These are phyloP conservation scores for Hyppa rectilinea DNA, from an alignment of 2,888 invertebrate species.

Conservation along the genomic window DNA sequence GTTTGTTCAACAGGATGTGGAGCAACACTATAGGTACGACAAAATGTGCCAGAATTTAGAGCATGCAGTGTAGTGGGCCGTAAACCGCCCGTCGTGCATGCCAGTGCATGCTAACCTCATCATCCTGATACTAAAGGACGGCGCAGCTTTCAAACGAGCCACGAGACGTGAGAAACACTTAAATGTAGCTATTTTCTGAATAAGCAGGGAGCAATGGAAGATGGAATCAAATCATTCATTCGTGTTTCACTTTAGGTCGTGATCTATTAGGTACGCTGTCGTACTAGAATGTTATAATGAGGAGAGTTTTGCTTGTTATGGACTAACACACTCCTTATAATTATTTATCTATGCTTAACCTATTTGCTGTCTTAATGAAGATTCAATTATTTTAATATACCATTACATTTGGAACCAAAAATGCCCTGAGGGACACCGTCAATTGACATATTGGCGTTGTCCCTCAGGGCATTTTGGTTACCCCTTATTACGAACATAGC, in stretches of 20 bases:
- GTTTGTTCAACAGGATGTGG: slow-evolving; percentile 63
- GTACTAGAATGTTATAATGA: slow-evolving; percentile 48
- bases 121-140: slow-evolving; percentile 59
- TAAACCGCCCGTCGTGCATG: slow-evolving; percentile 65
- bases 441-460: no score
- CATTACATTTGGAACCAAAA: neutral
- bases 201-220: slow-evolving; percentile 47
- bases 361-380: neutral
- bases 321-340: neutral
- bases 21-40: slow-evolving; percentile 62
- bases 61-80: slow-evolving; percentile 68
- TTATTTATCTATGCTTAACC: neutral
- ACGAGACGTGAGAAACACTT: slow-evolving; percentile 60
- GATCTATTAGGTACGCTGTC: slow-evolving; percentile 56
- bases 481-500: slow-evolving; percentile 12
- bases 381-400: neutral
- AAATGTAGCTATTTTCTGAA: slow-evolving; percentile 57
- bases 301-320: slow-evolving; percentile 30
- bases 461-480: no score
- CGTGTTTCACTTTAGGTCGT: slow-evolving; percentile 53
- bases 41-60: slow-evolving; percentile 68
- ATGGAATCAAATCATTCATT: slow-evolving; percentile 61
- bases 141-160: slow-evolving; percentile 54
- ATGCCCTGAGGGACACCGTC: neutral
- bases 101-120: slow-evolving; percentile 58